Base-by-base conservation (phyloP, 1,140 invertebrate genomes). In the Potamilus streckersoni region DNA sequence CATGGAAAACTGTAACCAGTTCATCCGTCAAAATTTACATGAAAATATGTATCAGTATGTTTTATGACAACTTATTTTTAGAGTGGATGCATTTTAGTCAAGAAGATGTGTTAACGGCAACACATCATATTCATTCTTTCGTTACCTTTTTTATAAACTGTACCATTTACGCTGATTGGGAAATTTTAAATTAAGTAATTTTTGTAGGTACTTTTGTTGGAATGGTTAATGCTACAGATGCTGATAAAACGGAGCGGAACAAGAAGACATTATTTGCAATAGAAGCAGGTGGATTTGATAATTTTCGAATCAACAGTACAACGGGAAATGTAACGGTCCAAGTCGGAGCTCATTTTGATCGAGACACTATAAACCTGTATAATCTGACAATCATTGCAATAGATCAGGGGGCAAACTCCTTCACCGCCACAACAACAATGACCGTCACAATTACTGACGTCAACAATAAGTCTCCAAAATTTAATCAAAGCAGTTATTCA, bases 271-370 rank as follows among this genome's bases (percentile, higher is more conserved):
- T 20, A 20, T 76, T 71, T 57, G 71, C 68, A n/a, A 72, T 70
- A n/a, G 31, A 13, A 2, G 68, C 19, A 58, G 74, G 63, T 6
- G 49, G 49, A 15, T 56, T 55, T 16, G 74, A 71, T n/a, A 60
- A 66, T 31, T 78, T 98, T 0, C 96, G 97, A 87, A 96, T 98
- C 77, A 63, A 71, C 61, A 19, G 55, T 6, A 67, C 23, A 1
- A 27, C 62, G 2, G 74, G 74, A n/a, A 60, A 56, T 2, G 38
- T 76, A 12, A 23, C 49, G 6, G 56, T 76, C 13, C 62, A 63
- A 19, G 56, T 71, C 11, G 49, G 62, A 27, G 56, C 57, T 14
- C 31, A 61, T 19, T 63, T 76, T 20, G 74, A 76, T 55, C 27
- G 69, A n/a, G 74, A 76, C 8, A 58, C 0, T 14, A n/a, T 55